Evolutionary conservation across 2,888 invertebrate species (phyloP).

Genomic region (Ashinkailepas kermadecensis): DNA sequence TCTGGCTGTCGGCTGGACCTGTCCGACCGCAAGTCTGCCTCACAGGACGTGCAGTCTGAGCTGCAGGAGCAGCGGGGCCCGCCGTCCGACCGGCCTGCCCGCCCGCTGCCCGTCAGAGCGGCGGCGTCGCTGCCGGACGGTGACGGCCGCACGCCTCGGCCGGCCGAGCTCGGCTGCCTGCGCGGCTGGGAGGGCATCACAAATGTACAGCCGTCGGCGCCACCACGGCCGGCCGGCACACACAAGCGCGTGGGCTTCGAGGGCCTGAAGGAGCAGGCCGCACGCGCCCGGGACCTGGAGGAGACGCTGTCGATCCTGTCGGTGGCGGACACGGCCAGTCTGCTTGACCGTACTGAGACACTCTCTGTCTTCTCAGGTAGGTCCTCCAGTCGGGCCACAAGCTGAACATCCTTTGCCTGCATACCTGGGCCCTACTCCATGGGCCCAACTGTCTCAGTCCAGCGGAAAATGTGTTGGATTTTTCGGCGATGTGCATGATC

Average conservation of each 20-base stretch:
- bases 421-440: too few species aligned
- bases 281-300: slow-evolving; percentile 16
- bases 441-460: too few species aligned
- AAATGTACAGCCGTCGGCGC: not conserved
- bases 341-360: slow-evolving; percentile 23
- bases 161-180: slow-evolving; percentile 11
- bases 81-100: not conserved
- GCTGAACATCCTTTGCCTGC: too few species aligned
- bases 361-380: slow-evolving; percentile 21
- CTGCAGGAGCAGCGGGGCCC: not conserved
- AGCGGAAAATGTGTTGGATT: too few species aligned
- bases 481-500: too few species aligned
- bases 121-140: too few species aligned
- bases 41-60: not conserved
- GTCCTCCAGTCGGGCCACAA: not conserved
- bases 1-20: too few species aligned
- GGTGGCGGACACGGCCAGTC: slow-evolving; percentile 21
- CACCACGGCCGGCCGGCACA: not conserved
- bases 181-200: slow-evolving; percentile 20
- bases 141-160: too few species aligned
- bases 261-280: slow-evolving; percentile 20
- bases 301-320: slow-evolving; percentile 21
- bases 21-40: too few species aligned
- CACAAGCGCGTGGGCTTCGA: slow-evolving; percentile 7
- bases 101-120: too few species aligned